phyloP scores from a whole-genome alignment of 2,888 invertebrate species.

The Zelleria hepariella region DNA sequence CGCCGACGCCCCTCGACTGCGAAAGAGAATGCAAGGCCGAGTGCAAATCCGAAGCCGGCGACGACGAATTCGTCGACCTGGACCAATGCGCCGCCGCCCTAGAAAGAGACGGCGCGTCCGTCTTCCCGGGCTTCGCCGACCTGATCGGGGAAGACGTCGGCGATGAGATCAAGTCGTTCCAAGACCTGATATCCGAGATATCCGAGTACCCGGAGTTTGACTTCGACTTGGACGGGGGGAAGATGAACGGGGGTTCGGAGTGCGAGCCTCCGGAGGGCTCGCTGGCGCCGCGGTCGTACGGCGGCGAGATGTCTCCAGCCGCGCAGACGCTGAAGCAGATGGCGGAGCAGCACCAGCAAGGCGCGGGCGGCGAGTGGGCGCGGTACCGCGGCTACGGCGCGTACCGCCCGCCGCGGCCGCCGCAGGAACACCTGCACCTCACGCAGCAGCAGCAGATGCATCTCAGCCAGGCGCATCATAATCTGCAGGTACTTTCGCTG shows the following conservation, averaged over 20 bases:
- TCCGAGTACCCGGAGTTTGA: slow-evolving; percentile 88
- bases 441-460: slow-evolving; percentile 91
- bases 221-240: slow-evolving; percentile 75
- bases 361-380: slow-evolving; percentile 70
- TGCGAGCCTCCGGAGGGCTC: slow-evolving; percentile 62
- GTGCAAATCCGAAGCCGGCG: slow-evolving; percentile 84
- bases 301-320: slow-evolving; percentile 86
- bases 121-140: slow-evolving; percentile 84
- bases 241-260: slow-evolving; percentile 43
- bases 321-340: slow-evolving; percentile 96
- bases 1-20: slow-evolving; percentile 85
- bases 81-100: slow-evolving; percentile 88
- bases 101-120: slow-evolving; percentile 85
- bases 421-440: slow-evolving; percentile 79
- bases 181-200: slow-evolving; percentile 90
- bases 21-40: slow-evolving; percentile 85
- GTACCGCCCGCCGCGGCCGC: slow-evolving; percentile 64
- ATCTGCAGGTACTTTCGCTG: slow-evolving; percentile 89
- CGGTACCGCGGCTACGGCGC: slow-evolving; percentile 72
- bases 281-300: slow-evolving; percentile 56
- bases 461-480: slow-evolving; percentile 85
- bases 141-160: slow-evolving; percentile 85
- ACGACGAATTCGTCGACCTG: slow-evolving; percentile 88
- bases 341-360: slow-evolving; percentile 96
- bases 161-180: slow-evolving; percentile 83